Evolutionary conservation across 2,113 vertebrate species (phyloP), one percentile per base, ranked within the genome.

Genomic region (Lepus europaeus): DNA sequence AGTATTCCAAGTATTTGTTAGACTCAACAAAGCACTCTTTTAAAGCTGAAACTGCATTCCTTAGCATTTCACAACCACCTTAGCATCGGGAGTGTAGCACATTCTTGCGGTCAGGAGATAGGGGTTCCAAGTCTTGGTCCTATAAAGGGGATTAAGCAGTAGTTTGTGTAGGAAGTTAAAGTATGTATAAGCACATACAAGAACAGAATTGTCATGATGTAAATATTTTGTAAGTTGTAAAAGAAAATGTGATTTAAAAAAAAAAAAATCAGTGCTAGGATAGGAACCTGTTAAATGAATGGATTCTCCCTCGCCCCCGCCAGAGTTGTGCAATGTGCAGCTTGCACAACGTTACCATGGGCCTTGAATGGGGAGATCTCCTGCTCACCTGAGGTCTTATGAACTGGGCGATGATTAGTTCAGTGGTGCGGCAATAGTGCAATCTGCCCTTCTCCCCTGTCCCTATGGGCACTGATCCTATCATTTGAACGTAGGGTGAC

Each of bases 151-250:
- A 6, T 27, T 33, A 70, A 68, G 49, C 0, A 70, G 25, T 79
- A 63, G 69, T 49, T 31, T 74, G 27, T n/a, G 77, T 73, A 70
- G 36, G 91, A 95, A 70, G 5, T 78, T 90, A 84, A 91, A 93
- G 68, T 85, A 64, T 22, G 68, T 33, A 88, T 49, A 96, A 78
- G 22, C 7, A 70, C 10, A 23, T 72, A 39, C 77, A 93, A 69
- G 9, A 64, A 66, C 49, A 79, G 73, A 83, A 79, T 63, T 86
- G 61, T 78, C 66, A 9, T 23, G 83, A 13, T 69, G 9, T 39
- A 93, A 72, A 33, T 93, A 63, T 63, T 92, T 68, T 79, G 36
- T 9, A 82, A 56, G 89, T 36, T 79, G 59, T 94, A n/a, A 73
- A 81, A 90, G 36, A 70, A 92, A 64, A 73, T 73, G 49, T 14